Conservation (phyloP, 2,888 invertebrate genomes). For the Conchocele bisecta region DNA sequence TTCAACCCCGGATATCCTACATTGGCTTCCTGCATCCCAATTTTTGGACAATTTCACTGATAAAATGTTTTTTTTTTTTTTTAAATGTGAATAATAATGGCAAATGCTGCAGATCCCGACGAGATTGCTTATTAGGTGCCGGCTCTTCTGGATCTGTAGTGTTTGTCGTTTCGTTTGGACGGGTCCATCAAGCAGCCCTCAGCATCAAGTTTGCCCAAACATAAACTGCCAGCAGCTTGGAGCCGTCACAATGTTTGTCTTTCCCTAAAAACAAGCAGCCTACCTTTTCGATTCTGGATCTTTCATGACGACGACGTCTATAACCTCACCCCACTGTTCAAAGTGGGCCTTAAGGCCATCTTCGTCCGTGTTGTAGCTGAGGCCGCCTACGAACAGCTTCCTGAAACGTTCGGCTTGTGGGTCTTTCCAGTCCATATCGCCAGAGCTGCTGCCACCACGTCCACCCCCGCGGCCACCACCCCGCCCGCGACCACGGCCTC, state of each 20-base stretch:
- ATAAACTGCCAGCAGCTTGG: neutral
- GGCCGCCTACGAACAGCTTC: slow-evolving; percentile 97
- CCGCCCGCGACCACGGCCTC: slow-evolving; percentile 43
- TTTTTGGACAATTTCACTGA: too few relatives aligned
- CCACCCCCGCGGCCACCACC: slow-evolving; percentile 44
- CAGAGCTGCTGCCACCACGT: slow-evolving; percentile 36
- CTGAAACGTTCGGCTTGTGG: slow-evolving; percentile 85
- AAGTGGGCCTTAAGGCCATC: slow-evolving; percentile 95
- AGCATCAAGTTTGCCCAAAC: too few relatives aligned
- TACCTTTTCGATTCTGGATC: slow-evolving; percentile 82
- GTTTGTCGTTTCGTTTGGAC: too few relatives aligned
- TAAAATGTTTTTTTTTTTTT: too few relatives aligned
- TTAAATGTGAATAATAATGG: too few relatives aligned
- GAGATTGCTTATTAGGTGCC: too few relatives aligned
- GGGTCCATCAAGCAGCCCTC: too few relatives aligned
- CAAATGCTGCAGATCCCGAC: too few relatives aligned
- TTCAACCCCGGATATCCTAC: too few relatives aligned
- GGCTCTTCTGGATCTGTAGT: too few relatives aligned
- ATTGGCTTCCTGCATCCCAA: too few relatives aligned
- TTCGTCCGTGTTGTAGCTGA: slow-evolving; percentile 96
- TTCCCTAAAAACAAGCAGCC: neutral
- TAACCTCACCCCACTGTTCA: slow-evolving; percentile 95
- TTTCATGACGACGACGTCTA: slow-evolving; percentile 73
- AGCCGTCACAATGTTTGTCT: neutral
- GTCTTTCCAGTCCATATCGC: slow-evolving; percentile 43